phyloP scores from a whole-genome alignment of 1,140 invertebrate genomes.

The Saxidomus purpurata region DNA sequence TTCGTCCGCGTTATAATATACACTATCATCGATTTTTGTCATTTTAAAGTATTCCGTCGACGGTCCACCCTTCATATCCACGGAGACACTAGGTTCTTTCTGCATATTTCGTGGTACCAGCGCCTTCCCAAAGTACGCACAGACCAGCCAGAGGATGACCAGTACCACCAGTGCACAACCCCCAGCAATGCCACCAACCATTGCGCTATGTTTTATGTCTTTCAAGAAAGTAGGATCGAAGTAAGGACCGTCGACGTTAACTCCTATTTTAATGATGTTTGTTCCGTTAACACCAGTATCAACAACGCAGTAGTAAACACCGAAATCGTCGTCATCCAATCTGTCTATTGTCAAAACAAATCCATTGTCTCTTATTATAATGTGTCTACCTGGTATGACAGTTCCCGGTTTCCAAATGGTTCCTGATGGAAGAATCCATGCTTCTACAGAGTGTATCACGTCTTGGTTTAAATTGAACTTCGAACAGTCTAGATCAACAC shows the following conservation, averaged over 20 bases:
- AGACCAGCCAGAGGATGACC: slow-evolving; percentile 22
- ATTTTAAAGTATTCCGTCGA: background rate
- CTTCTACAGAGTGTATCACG: background rate
- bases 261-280: slow-evolving; percentile 13
- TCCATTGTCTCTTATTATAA: slow-evolving; percentile 33
- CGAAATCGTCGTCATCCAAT: slow-evolving; percentile 52
- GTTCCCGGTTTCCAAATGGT: background rate
- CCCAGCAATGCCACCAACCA: slow-evolving; percentile 39
- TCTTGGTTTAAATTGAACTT: background rate
- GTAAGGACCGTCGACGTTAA: slow-evolving; percentile 58
- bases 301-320: slow-evolving; percentile 48
- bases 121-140: background rate
- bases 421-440: slow-evolving; percentile 44
- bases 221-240: background rate
- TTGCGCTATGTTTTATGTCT: slow-evolving; percentile 8
- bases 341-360: slow-evolving; percentile 13
- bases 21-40: slow-evolving; percentile 24
- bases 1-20: slow-evolving; percentile 48
- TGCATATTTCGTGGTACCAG: too few species aligned
- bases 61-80: background rate
- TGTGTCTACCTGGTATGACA: background rate
- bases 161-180: slow-evolving; percentile 11
- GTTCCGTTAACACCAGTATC: slow-evolving; percentile 2
- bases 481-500: slow-evolving; percentile 12
- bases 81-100: too few species aligned